These are phyloP conservation scores for Heterotis niloticus DNA, from an alignment of 2,113 vertebrate genomes.

Conservation along the genomic window DNA sequence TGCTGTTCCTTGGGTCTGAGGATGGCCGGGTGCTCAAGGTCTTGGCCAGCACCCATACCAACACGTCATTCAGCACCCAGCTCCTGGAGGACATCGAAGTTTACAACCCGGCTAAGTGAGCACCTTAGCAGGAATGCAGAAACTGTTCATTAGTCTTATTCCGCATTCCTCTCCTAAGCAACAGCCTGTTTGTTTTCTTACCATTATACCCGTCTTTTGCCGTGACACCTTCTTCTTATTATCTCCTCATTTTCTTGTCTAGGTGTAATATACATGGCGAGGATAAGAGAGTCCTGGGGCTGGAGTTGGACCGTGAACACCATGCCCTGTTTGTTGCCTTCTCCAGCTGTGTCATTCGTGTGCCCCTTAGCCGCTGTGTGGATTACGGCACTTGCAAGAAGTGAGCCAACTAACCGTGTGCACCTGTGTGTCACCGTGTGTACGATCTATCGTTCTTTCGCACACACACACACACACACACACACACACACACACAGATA, in stretches of 20 bases:
- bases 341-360: slow-evolving; percentile 74
- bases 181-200: background rate
- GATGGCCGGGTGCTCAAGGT: slow-evolving; percentile 85
- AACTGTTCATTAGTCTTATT: background rate
- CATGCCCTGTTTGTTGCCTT: slow-evolving; percentile 83
- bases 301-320: slow-evolving; percentile 78
- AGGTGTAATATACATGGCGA: slow-evolving; percentile 75
- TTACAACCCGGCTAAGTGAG: slow-evolving; percentile 79
- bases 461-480: too few relatives aligned
- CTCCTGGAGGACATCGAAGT: slow-evolving; percentile 84
- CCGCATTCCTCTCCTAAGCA: background rate
- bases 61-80: slow-evolving; percentile 56
- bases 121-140: background rate
- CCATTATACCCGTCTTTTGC: background rate
- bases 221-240: background rate
- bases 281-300: slow-evolving; percentile 68
- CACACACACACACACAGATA: too few relatives aligned
- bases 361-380: slow-evolving; percentile 77
- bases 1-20: slow-evolving; percentile 83
- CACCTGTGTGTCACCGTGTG: background rate
- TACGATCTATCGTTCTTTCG: background rate
- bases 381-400: slow-evolving; percentile 71
- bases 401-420: slow-evolving; percentile 55
- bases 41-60: slow-evolving; percentile 61
- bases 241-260: slow-evolving; percentile 12